Base-by-base conservation (phyloP, 30 jellyfish, hydroid and myxozoan genomes). In the Hydractinia echinata region DNA sequence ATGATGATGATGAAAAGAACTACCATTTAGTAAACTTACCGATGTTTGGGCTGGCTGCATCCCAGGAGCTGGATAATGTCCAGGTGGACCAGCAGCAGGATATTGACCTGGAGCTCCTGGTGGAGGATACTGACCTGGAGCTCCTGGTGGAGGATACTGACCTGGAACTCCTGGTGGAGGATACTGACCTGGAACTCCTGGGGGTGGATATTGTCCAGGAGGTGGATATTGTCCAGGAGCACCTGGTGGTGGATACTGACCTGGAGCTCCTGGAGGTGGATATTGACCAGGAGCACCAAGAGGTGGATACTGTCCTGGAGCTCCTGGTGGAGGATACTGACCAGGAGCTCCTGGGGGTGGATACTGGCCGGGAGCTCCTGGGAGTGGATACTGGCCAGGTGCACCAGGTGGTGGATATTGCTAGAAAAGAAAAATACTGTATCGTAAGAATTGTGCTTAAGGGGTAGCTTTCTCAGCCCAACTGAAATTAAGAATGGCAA, bases 171-270 rank as follows among this genome's bases (percentile, higher is more conserved):
- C 81, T 11, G 85, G 82, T 0, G 85, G 85, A 0, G 85, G 85
- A 56, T 58, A 54, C 19, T 77, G 83, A 1, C 85, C 85, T 1
- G 86, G 72, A 10, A 3, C 82, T 10, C 52, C 85, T 9, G 87
- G 87, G 9, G 87, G 87, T 10, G 87, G 87, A 51, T 79, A 79
- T 78, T 79, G 87, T 61, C 87, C 87, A 6, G 88, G 79, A 13
- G 87, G 87, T 51, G 87, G 87, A 68, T 81, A 81, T 20, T 81
- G 88, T 0, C 88, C 88, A 21, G 82, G 82, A 11, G 77, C 78
- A 0, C 81, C 84, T 48, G 84, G 76, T 3, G 84, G 84, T 48
- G 84, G 84, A 21, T 50, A 76, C 21, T 76, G 84, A 0, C 84
- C 84, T 0, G 84, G 84, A 6, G 76, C 78, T 6, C 84, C 84